phyloP scores from a whole-genome alignment of 2,113 vertebrate genomes.

The Rhabdornis inornatus region DNA sequence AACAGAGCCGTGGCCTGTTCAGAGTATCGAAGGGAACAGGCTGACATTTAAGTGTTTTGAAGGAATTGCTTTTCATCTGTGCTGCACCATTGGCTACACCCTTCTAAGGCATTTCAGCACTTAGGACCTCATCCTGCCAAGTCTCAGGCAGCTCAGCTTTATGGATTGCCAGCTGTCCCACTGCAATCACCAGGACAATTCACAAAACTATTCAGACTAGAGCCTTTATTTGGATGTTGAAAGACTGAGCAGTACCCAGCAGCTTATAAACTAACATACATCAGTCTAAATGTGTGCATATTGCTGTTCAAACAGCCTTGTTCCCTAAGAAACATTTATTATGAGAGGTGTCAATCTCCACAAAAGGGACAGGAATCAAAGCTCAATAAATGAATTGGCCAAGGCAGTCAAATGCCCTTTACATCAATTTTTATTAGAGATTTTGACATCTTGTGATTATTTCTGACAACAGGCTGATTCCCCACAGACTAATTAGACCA shows the following conservation, averaged over 20 bases:
- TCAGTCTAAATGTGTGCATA: not conserved
- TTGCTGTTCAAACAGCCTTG: not conserved
- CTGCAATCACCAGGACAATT: not conserved
- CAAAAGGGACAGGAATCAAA: not conserved
- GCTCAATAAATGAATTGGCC: not conserved
- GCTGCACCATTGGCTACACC: not conserved
- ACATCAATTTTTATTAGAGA: not conserved
- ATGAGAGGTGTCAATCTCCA: not conserved
- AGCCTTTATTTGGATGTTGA: not conserved
- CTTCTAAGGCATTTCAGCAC: not conserved
- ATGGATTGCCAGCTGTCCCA: not conserved
- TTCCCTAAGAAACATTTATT: not conserved
- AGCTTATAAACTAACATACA: not conserved
- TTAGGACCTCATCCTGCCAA: not conserved
- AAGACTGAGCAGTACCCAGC: not conserved
- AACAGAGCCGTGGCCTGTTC: not conserved
- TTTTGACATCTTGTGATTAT: not conserved
- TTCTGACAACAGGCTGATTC: not conserved
- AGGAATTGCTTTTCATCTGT: not conserved
- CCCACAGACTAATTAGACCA: not conserved
- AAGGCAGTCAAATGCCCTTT: not conserved
- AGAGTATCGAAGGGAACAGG: not conserved
- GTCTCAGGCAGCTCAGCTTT: not conserved
- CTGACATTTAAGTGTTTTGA: not conserved
- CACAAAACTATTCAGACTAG: not conserved